Evolutionary conservation across 2,888 invertebrate species (phyloP).

Genomic region (Synanthedon formicaeformis): DNA sequence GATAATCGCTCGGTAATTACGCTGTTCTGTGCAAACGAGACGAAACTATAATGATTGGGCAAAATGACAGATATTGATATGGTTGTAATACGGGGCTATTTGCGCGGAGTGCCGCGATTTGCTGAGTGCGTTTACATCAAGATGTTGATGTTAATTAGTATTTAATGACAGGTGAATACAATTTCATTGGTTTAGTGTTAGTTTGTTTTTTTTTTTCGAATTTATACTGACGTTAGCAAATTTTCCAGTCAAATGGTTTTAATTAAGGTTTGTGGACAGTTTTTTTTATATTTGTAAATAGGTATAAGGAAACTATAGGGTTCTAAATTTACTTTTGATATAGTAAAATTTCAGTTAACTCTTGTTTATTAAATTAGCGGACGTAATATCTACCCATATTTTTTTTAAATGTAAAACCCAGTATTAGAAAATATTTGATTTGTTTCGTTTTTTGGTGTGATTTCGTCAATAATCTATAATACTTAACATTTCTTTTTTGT

Average conservation of each 20-base stretch:
- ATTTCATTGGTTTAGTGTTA: conserved; percentile 5
- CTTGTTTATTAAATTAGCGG: no score
- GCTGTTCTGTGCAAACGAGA: conserved; percentile 59
- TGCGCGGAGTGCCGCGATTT: conserved; percentile 30
- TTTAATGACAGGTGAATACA: conserved; percentile 39
- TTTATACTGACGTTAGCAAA: no score
- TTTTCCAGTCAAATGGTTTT: no score
- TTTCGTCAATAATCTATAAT: no score
- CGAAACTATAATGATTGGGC: conserved; percentile 56
- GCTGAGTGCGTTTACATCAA: conserved; percentile 32
- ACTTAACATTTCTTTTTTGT: no score
- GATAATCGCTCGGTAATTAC: conserved; percentile 55
- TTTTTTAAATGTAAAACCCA: no score
- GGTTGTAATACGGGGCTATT: conserved; percentile 49
- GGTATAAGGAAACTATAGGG: not conserved
- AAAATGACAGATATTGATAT: conserved; percentile 66
- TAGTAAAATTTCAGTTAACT: no score
- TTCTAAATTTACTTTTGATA: no score
- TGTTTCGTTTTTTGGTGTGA: no score
- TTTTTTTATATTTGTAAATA: not conserved
- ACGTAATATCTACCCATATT: no score
- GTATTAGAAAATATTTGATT: no score
- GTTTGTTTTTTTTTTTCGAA: conserved; percentile 2
- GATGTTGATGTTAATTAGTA: conserved; percentile 50
- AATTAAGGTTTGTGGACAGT: conserved; percentile 1